phyloP scores from a whole-genome alignment of 2,888 invertebrate genomes.

The Germaria angustata region DNA sequence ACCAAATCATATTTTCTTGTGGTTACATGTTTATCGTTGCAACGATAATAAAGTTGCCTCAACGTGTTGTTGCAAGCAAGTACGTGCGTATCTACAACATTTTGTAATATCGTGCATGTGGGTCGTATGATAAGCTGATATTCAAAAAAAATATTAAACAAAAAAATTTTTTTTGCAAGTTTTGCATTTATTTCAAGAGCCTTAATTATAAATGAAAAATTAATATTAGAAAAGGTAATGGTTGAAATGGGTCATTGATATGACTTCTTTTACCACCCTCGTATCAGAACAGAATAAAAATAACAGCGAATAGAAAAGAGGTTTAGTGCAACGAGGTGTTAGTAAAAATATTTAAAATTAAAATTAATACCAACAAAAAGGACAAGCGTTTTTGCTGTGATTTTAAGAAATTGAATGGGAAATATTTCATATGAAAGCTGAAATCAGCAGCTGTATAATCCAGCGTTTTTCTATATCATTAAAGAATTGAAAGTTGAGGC shows the following conservation, averaged over 20 bases:
- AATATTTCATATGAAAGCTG: too few relatives aligned
- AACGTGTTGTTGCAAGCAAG: conserved; percentile 57
- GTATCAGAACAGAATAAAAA: not conserved
- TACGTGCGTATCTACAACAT: conserved; percentile 44
- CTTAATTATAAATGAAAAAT: not conserved
- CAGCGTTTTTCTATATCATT: too few relatives aligned
- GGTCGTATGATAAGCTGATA: not conserved
- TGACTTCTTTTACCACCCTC: not conserved
- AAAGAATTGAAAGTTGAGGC: too few relatives aligned
- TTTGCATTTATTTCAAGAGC: not conserved
- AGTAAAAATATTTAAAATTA: too few relatives aligned
- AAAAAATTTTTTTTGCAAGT: not conserved
- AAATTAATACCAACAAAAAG: not conserved
- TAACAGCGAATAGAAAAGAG: too few relatives aligned
- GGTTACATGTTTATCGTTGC: conserved; percentile 64
- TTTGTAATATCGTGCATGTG: not conserved
- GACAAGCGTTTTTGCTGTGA: too few relatives aligned
- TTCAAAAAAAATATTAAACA: not conserved
- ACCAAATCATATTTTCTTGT: conserved; percentile 65
- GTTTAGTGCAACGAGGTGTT: too few relatives aligned
- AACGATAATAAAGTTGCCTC: conserved; percentile 64
- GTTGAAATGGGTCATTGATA: not conserved
- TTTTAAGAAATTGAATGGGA: too few relatives aligned
- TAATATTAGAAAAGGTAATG: not conserved
- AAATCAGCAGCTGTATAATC: too few relatives aligned